Base-by-base conservation (phyloP, 2,888 invertebrate species). In the Agrilus cyanescens region DNA sequence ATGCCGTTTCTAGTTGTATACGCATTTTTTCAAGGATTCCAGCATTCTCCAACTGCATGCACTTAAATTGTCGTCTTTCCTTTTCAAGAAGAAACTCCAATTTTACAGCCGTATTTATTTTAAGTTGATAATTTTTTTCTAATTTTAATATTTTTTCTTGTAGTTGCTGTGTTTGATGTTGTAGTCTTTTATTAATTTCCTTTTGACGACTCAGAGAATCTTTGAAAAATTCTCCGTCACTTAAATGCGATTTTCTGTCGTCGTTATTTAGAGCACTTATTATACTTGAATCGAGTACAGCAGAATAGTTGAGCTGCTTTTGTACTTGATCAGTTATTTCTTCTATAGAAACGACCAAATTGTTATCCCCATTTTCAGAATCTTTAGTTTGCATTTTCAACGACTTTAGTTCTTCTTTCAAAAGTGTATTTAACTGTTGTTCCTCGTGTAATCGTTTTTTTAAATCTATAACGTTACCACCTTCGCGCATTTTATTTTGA, bases 11-110 rank as follows among this genome's bases (percentile, higher is more conserved):
- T 4, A 86, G 61, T 0, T 78, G 73, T 45, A 75, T 71, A 50
- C 79, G 72, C 53, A 82, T 68, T 42, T 79, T 76, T 54, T 77
- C 72, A 48, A 82, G 78, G 60, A 81, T 74, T 52, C 74, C 71
- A 1, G 78, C 74, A 60, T 82, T 81, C 60, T 81, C 79, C 18
- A 74, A 71, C 66, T 80, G 73, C 32, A 70, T 63, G 6, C 66
- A 60, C 39, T 73, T 71, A 0, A 75, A 71, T 32, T 72, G 71
- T 35, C 74, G 70, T 53, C 74, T 73, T 54, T 81, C 78, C 16
- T 73, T 66, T 43, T 75, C 72, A 12, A 82, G 59, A 45, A 75
- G 64, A 30, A 73, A 67, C 51, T 78, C 71, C 39, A 81, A 60
- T 16, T 75, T 68, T 4, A 71, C 72, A 15, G 73, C 68, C 56